Evolutionary conservation across 2,797 vertebrate species (phyloP).

Genomic region (Thunnus albacares): DNA sequence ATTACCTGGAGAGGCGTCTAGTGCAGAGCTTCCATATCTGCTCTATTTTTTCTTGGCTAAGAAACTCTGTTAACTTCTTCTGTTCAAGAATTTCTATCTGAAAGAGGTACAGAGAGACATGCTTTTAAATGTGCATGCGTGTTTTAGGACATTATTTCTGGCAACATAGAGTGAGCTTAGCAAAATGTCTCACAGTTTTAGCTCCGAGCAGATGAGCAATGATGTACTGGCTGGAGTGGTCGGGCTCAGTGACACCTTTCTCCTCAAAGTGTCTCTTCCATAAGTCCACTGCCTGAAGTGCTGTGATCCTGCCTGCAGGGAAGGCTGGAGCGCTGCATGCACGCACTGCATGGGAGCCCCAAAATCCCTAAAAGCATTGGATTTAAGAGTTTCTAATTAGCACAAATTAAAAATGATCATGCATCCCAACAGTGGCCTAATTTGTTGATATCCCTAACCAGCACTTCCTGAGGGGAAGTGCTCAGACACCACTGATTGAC

Average conservation of each 20-base stretch:
- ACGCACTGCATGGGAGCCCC: constrained; percentile 8
- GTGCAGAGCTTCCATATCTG: constrained; percentile 88
- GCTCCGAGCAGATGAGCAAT: constrained; percentile 94
- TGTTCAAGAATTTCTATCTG: constrained; percentile 89
- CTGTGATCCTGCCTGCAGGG: constrained; percentile 74
- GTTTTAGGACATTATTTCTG: background rate
- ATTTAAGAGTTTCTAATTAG: background rate
- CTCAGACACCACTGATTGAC: background rate
- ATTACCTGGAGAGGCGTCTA: constrained; percentile 88
- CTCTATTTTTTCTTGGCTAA: constrained; percentile 83
- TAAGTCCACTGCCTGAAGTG: constrained; percentile 73
- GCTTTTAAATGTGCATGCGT: background rate
- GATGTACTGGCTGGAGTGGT: constrained; percentile 91
- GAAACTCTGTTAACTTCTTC: constrained; percentile 70
- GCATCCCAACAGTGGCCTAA: background rate
- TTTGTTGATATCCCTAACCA: background rate
- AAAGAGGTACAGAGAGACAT: background rate
- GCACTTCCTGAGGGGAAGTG: too few species aligned
- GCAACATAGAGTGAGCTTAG: background rate
- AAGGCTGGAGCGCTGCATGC: constrained; percentile 58
- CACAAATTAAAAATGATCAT: background rate
- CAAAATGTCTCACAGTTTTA: constrained; percentile 90
- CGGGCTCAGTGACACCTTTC: constrained; percentile 89
- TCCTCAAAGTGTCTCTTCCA: constrained; percentile 89
- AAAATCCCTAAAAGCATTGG: constrained; percentile 50